Evolutionary conservation across 2,113 vertebrate genomes (phyloP), one percentile per base, ranked within the genome.

Genomic region (Alosa alosa): DNA sequence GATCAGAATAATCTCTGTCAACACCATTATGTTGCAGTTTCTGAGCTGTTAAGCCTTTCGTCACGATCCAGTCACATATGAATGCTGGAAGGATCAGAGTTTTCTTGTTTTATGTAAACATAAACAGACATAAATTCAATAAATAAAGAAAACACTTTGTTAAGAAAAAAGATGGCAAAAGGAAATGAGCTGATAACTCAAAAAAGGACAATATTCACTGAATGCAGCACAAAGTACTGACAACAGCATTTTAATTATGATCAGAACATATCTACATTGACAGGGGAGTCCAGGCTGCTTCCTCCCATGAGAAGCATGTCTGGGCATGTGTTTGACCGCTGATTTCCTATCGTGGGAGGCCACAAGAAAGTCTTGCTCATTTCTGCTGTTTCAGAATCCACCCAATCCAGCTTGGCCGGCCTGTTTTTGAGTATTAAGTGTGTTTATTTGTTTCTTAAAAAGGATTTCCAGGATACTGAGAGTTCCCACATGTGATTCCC

Each of bases 401-500:
- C 72, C 36, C 72, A 78, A 36, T 31, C 64, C 8, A 72, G 64
- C 31, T 36, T 72, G 64, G 22, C 31, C 31, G 11, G 72, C 15
- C 72, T 78, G 72, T 78, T 78, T 78, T 78, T 81, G 45, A 64
- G 25, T 41, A 39, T 78, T 39, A 78, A 5, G 13, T 36, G 36
- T 17, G 17, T 50, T 85, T 83, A 83, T 88, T 86, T 85, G 64
- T 86, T 88, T 81, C 17, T 82, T 82, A 36, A 15, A 75, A 72
- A n/a, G 13, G 41, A 85, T 88, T 85, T 82, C 89, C 64, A 64
- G 46, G 84, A 45, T 52, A 15, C 81, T 64, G 52, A 39, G 45
- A 75, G 84, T 89, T 89, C 86, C 84, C 89, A 87, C 86, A 83
- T 88, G 20, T 50, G 83, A 31, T 64, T 78, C 81, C 46, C 81